phyloP scores from a whole-genome alignment of 2,113 vertebrate species.

The Zonotrichia leucophrys region DNA sequence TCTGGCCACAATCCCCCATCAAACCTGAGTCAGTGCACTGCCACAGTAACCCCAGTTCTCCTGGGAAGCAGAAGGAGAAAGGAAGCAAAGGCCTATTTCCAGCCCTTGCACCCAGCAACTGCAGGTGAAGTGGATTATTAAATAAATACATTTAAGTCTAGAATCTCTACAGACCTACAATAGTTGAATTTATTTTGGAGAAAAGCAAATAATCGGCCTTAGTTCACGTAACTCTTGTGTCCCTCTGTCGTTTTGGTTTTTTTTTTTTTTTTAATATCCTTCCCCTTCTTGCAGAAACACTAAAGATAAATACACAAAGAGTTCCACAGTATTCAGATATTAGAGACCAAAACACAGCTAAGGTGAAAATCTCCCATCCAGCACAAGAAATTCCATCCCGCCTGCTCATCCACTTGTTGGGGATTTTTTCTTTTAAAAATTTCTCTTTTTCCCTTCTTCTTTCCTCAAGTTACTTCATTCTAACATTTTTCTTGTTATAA shows the following conservation, averaged over 20 bases:
- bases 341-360: neutral
- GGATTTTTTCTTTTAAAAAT: neutral
- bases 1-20: too few relatives aligned
- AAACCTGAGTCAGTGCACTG: accelerated
- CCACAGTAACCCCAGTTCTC: neutral
- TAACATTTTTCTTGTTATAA: neutral
- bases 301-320: neutral
- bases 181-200: neutral
- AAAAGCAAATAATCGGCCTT: neutral
- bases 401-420: neutral
- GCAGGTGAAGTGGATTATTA: accelerated
- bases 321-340: neutral
- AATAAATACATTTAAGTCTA: neutral
- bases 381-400: neutral
- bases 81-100: neutral
- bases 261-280: accelerated
- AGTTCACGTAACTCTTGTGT: neutral
- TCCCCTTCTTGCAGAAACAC: neutral
- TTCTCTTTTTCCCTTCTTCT: neutral
- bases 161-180: neutral
- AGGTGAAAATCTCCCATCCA: neutral
- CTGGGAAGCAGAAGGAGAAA: neutral
- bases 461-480: neutral
- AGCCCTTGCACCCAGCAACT: neutral
- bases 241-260: too few relatives aligned